These are phyloP conservation scores for Corythoichthys haematopterus DNA, from an alignment of 2,113 vertebrate genomes.

Conservation along the genomic window DNA sequence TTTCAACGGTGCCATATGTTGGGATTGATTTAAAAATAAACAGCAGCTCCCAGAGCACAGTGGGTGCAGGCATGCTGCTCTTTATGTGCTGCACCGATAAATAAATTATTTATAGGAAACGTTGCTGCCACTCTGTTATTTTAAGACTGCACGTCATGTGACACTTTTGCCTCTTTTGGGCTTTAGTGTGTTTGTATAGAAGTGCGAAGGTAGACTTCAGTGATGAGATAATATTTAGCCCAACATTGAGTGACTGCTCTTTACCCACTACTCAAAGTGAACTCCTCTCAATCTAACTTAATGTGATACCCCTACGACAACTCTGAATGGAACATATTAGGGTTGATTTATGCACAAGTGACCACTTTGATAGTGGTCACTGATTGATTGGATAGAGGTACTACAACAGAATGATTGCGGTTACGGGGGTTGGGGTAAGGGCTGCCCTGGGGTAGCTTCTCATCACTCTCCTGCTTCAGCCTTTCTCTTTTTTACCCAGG, in stretches of 20 bases:
- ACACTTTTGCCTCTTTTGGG: neutral
- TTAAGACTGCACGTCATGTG: slow-evolving; percentile 32
- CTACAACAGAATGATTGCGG: too few relatives aligned
- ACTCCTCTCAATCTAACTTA: neutral
- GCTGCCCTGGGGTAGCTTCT: too few relatives aligned
- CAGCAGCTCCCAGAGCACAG: slow-evolving; percentile 11
- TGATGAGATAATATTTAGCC: slow-evolving; percentile 11
- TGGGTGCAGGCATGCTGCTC: slow-evolving; percentile 25
- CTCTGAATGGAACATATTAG: neutral
- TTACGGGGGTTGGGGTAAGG: too few relatives aligned
- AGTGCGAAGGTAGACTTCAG: neutral
- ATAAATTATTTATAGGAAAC: slow-evolving; percentile 52
- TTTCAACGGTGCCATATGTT: neutral
- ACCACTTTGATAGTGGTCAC: too few relatives aligned
- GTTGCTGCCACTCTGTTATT: slow-evolving; percentile 47
- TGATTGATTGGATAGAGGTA: neutral
- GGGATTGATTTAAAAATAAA: slow-evolving; percentile 25
- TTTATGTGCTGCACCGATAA: slow-evolving; percentile 32
- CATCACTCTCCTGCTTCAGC: too few relatives aligned
- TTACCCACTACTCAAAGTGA: neutral
- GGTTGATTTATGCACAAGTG: too few relatives aligned
- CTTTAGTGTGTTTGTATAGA: slow-evolving; percentile 8
- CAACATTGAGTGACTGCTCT: neutral
- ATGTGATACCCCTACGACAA: neutral
- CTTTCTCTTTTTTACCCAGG: too few relatives aligned